Evolutionary conservation across 2,888 invertebrate species (phyloP).

Genomic region (Sclerodermus sp.): DNA sequence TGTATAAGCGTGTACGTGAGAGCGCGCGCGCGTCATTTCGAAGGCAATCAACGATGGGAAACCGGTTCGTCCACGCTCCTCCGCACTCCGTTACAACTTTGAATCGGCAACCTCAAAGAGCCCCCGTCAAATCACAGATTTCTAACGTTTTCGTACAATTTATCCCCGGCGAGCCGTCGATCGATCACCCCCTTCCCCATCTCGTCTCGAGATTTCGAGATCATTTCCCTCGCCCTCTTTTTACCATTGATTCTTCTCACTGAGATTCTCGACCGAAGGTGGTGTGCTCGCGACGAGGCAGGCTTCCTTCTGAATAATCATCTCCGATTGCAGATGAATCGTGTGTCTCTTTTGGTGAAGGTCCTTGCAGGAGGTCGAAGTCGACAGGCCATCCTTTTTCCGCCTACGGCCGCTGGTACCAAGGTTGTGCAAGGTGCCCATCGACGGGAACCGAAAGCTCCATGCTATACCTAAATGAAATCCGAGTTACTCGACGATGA

Average conservation of each 20-base stretch:
- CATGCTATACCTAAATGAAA: conserved; percentile 44
- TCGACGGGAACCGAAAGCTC: conserved; percentile 50
- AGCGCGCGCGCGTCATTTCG: no score
- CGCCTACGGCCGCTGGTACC: conserved; percentile 41
- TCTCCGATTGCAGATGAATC: conserved; percentile 43
- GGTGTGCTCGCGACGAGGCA: conserved; percentile 39
- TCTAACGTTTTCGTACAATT: no score
- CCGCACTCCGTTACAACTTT: no score
- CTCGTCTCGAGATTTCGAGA: background rate
- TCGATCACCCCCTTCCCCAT: no score
- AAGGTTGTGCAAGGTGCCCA: conserved; percentile 44
- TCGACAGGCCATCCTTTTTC: conserved; percentile 33
- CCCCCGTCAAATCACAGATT: no score
- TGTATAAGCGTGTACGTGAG: no score
- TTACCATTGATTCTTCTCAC: background rate
- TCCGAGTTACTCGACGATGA: no score
- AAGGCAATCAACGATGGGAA: no score
- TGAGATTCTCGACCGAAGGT: conserved; percentile 33
- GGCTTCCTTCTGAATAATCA: conserved; percentile 38
- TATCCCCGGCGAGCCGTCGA: no score
- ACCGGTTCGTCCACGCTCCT: no score
- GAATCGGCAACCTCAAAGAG: no score
- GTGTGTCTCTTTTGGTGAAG: conserved; percentile 41
- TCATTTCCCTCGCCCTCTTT: background rate
- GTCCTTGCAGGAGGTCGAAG: conserved; percentile 37